phyloP scores from a whole-genome alignment of 2,888 invertebrate genomes.

The Pegoplata infirma region DNA sequence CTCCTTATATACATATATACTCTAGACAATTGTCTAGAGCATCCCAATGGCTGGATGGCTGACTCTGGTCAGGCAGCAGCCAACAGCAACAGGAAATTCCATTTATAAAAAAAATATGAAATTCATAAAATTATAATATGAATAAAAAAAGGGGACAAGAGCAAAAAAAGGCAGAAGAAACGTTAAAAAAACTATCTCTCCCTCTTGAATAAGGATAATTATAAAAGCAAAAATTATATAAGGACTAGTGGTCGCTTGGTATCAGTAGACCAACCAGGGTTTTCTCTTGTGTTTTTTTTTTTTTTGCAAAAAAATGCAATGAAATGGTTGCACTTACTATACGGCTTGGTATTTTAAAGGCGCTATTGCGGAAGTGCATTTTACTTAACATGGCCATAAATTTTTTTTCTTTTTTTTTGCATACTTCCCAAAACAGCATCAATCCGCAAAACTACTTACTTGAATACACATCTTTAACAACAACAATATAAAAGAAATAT shows the following conservation, averaged over 20 bases:
- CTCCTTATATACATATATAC: too few species aligned
- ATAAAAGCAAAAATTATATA: constrained; percentile 29
- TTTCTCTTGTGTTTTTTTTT: too few species aligned
- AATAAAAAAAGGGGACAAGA: constrained; percentile 33
- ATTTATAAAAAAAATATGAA: constrained; percentile 33
- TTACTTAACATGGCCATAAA: constrained; percentile 47
- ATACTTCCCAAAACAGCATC: constrained; percentile 29
- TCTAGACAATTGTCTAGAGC: constrained; percentile 59
- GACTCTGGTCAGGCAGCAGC: constrained; percentile 22
- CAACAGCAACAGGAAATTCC: constrained; percentile 56
- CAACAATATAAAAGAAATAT: not conserved
- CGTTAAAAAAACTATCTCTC: constrained; percentile 34
- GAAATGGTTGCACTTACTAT: not conserved
- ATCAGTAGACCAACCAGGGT: constrained; percentile 27
- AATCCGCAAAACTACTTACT: constrained; percentile 40
- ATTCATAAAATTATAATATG: constrained; percentile 48
- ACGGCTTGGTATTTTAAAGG: constrained; percentile 42
- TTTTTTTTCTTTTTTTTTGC: constrained; percentile 6
- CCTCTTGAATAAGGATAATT: constrained; percentile 49
- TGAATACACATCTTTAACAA: constrained; percentile 25
- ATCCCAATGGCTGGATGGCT: constrained; percentile 5
- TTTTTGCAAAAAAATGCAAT: too few species aligned
- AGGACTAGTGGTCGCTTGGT: too few species aligned
- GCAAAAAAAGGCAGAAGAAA: not conserved
- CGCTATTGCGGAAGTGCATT: constrained; percentile 59